phyloP scores from a whole-genome alignment of 2,888 invertebrate species.

The Dascillus cervinus region DNA sequence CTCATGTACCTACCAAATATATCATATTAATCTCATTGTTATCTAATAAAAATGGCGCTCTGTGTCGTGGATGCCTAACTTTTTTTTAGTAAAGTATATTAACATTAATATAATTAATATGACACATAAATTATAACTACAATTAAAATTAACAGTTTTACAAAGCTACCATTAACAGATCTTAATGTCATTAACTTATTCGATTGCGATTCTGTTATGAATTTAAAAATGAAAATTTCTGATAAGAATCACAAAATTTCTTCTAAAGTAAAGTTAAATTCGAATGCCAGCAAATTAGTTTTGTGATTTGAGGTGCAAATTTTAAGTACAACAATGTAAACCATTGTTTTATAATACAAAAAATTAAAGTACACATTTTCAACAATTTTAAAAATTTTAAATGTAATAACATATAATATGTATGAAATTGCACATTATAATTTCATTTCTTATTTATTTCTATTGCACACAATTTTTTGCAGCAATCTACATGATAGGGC shows the following conservation, averaged over 20 bases:
- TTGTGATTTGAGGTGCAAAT: no score
- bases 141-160: constrained; percentile 10
- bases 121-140: constrained; percentile 15
- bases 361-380: not conserved
- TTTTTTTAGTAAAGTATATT: not conserved
- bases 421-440: no score
- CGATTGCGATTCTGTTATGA: no score
- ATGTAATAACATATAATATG: not conserved
- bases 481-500: no score
- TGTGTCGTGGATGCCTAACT: not conserved
- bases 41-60: not conserved
- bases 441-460: no score
- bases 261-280: no score
- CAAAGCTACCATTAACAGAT: constrained; percentile 14
- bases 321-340: no score
- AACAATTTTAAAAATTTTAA: not conserved
- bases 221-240: no score
- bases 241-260: no score
- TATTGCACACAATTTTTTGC: no score
- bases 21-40: not conserved
- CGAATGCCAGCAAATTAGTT: no score
- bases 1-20: not conserved
- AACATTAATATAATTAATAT: constrained; percentile 10
- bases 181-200: no score
- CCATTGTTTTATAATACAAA: not conserved